A percentile compares a stretch with the other conserved stretches of the same genome.
Evolutionary conservation across 2,797 vertebrate species (phyloP).

Genomic region (Siniperca obscura): DNA sequence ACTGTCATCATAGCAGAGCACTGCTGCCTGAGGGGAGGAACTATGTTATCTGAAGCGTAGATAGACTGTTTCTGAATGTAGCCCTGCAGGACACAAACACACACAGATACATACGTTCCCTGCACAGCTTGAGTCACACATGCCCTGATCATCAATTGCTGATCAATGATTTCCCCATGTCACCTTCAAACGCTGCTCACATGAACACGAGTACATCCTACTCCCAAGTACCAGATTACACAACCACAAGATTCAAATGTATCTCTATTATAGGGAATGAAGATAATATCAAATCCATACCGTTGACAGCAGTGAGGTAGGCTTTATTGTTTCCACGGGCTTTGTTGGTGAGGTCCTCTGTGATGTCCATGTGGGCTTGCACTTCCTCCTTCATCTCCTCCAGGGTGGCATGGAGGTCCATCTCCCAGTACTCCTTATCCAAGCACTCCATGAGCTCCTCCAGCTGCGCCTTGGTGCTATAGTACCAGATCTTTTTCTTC

Average conservation of each 20-base stretch:
- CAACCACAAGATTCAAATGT: background rate
- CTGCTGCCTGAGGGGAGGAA: conserved; percentile 2
- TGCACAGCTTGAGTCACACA: background rate
- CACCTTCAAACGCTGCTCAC: background rate
- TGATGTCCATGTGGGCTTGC: conserved; percentile 95
- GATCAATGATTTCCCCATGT: background rate
- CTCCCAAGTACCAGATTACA: background rate
- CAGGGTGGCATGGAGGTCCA: conserved; percentile 90
- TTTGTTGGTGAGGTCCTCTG: conserved; percentile 96
- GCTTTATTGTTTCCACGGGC: conserved; percentile 94
- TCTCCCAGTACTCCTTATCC: conserved; percentile 96
- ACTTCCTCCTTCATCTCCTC: conserved; percentile 95
- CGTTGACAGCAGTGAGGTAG: conserved; percentile 93
- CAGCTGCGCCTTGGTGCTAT: conserved; percentile 94
- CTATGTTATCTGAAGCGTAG: background rate
- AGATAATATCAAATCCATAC: conserved; percentile 75
- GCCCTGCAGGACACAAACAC: background rate
- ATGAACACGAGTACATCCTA: background rate
- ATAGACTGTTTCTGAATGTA: background rate
- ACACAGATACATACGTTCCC: background rate
- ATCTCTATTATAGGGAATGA: background rate
- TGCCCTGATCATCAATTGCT: background rate
- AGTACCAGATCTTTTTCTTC: conserved; percentile 97
- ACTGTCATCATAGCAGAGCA: conserved; percentile 27
- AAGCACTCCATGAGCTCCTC: conserved; percentile 90